Conservation (phyloP, 2,888 invertebrate species). For the Dendrolimus pini region DNA sequence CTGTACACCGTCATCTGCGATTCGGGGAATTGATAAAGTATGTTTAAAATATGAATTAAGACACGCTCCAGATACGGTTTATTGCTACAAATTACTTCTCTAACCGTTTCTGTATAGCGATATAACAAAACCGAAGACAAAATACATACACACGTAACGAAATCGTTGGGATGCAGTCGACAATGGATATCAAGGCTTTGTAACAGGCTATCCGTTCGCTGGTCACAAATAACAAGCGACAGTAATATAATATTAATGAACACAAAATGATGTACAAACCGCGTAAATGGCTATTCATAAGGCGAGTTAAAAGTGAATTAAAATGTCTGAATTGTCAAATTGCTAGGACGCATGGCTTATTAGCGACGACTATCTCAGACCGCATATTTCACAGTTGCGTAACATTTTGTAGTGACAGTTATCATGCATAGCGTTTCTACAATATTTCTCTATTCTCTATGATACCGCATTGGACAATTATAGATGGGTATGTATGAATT, state of each 20-base stretch:
- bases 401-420: constrained; percentile 9
- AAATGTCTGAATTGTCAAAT: constrained; percentile 71
- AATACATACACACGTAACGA: constrained; percentile 10
- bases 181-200: constrained; percentile 39
- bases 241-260: constrained; percentile 67
- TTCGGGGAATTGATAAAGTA: constrained; percentile 37
- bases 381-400: constrained; percentile 32
- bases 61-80: constrained; percentile 45
- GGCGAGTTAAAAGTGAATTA: constrained; percentile 67
- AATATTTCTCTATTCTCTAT: no score
- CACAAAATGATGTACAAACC: constrained; percentile 66
- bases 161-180: constrained; percentile 10
- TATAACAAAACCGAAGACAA: constrained; percentile 22
- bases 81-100: constrained; percentile 42
- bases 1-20: constrained; percentile 29
- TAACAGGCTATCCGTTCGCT: constrained; percentile 45
- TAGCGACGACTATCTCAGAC: constrained; percentile 36
- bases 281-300: constrained; percentile 71
- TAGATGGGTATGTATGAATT: no score
- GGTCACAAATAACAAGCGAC: constrained; percentile 52
- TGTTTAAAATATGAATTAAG: constrained; percentile 37
- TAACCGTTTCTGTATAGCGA: constrained; percentile 32
- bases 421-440: not conserved
- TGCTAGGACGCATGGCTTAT: constrained; percentile 60
- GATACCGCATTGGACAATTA: no score